Evolutionary conservation across 2,888 invertebrate species (phyloP).

Genomic region (Anoncus sp.): DNA sequence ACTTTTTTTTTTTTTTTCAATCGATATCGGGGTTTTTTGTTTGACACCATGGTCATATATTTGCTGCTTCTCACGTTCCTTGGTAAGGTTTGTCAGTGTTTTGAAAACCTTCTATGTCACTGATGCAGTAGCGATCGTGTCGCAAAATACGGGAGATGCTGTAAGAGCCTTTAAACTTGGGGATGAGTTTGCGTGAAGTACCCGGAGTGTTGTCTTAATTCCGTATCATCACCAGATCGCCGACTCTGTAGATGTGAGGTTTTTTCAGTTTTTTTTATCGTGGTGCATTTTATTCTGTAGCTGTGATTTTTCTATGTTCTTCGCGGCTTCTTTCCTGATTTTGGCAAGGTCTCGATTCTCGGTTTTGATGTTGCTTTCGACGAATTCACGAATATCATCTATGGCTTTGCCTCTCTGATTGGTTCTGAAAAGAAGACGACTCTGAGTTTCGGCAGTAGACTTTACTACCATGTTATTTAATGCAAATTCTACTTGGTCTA

Average conservation of each 20-base stretch:
- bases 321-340: conserved; percentile 23
- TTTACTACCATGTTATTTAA: conserved; percentile 66
- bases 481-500: conserved; percentile 61
- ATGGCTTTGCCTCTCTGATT: conserved; percentile 67
- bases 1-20: no score
- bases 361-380: conserved; percentile 26
- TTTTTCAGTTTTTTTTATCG: conserved; percentile 70
- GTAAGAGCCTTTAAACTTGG: conserved; percentile 65
- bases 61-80: no score
- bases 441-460: conserved; percentile 70
- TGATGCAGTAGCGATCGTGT: no score
- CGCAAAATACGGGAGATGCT: no score
- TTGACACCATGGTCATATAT: no score
- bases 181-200: conserved; percentile 62
- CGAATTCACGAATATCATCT: conserved; percentile 56
- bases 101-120: no score
- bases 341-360: conserved; percentile 60
- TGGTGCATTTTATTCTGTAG: conserved; percentile 66
- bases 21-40: no score
- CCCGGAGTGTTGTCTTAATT: conserved; percentile 63
- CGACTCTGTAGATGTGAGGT: conserved; percentile 51
- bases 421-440: conserved; percentile 71
- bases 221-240: conserved; percentile 61
- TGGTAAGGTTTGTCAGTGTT: no score
- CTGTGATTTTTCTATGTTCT: conserved; percentile 65